phyloP scores from a whole-genome alignment of 1,140 invertebrate species.

The Ctenoplectra terminalis region DNA sequence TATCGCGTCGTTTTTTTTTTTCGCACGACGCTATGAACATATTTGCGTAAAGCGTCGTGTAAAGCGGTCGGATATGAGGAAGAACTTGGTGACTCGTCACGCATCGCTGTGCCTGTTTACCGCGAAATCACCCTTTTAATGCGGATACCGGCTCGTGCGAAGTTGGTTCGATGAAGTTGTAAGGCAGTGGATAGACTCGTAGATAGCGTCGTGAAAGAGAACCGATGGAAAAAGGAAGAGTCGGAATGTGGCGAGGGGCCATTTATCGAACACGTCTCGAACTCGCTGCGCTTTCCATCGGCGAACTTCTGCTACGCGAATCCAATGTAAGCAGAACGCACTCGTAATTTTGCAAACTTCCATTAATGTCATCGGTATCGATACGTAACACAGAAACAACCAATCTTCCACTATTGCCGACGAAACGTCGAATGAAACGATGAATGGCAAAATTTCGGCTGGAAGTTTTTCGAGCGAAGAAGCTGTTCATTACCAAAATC shows the following conservation, averaged over 20 bases:
- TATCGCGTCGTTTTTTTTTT: conserved; percentile 9
- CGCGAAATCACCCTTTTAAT: conserved; percentile 4
- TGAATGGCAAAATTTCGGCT: background rate
- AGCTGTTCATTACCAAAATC: background rate
- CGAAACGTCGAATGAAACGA: background rate
- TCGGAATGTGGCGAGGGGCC: conserved; percentile 29
- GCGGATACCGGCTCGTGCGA: conserved; percentile 1
- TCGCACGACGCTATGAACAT: background rate
- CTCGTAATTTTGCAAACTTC: conserved; percentile 39
- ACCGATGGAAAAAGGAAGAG: conserved; percentile 17
- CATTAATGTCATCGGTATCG: conserved; percentile 41
- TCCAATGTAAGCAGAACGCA: background rate
- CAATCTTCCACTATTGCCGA: conserved; percentile 39
- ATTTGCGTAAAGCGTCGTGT: background rate
- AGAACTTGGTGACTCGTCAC: conserved; percentile 17
- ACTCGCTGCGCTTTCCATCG: conserved; percentile 26
- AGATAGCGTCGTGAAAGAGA: conserved; percentile 44
- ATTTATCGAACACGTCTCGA: conserved; percentile 27
- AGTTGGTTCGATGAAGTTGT: conserved; percentile 53
- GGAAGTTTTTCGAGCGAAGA: background rate
- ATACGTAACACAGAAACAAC: conserved; percentile 9
- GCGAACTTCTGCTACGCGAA: background rate
- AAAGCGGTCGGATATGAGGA: conserved; percentile 8
- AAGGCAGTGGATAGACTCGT: conserved; percentile 43
- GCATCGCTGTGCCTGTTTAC: conserved; percentile 6